These are phyloP conservation scores for Microctonus aethiopoides DNA, from an alignment of 2,888 invertebrate genomes.

Conservation along the genomic window DNA sequence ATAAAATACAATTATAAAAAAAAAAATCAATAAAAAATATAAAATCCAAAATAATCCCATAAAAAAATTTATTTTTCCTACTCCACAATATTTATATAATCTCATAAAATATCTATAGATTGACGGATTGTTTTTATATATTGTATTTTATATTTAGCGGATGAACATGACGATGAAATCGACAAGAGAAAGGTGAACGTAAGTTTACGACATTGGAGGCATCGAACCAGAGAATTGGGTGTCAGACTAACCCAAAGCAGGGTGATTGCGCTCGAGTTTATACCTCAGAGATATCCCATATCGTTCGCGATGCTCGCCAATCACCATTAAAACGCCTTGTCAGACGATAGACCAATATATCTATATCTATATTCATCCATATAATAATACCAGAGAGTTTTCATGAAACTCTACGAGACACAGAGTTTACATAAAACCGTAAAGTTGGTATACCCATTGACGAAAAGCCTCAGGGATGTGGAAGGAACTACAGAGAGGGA, in stretches of 20 bases:
- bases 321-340: slow-evolving; percentile 62
- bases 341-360: slow-evolving; percentile 11
- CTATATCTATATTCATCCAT: too few species aligned
- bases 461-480: slow-evolving; percentile 43
- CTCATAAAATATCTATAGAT: neutral
- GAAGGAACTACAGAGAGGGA: slow-evolving; percentile 20
- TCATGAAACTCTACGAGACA: slow-evolving; percentile 45
- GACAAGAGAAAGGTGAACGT: slow-evolving; percentile 12
- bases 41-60: too few species aligned
- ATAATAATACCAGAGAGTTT: slow-evolving; percentile 5
- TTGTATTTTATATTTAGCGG: slow-evolving; percentile 7
- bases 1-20: too few species aligned
- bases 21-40: too few species aligned
- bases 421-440: slow-evolving; percentile 67
- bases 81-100: neutral
- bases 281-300: slow-evolving; percentile 49
- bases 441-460: slow-evolving; percentile 59
- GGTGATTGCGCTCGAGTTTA: slow-evolving; percentile 41
- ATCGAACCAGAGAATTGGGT: slow-evolving; percentile 56
- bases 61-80: too few species aligned
- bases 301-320: slow-evolving; percentile 55
- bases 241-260: slow-evolving; percentile 52
- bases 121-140: neutral
- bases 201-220: slow-evolving; percentile 47
- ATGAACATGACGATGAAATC: slow-evolving; percentile 19